Base-by-base conservation (phyloP, 2,888 invertebrate species). In the Halictus ligatus region DNA sequence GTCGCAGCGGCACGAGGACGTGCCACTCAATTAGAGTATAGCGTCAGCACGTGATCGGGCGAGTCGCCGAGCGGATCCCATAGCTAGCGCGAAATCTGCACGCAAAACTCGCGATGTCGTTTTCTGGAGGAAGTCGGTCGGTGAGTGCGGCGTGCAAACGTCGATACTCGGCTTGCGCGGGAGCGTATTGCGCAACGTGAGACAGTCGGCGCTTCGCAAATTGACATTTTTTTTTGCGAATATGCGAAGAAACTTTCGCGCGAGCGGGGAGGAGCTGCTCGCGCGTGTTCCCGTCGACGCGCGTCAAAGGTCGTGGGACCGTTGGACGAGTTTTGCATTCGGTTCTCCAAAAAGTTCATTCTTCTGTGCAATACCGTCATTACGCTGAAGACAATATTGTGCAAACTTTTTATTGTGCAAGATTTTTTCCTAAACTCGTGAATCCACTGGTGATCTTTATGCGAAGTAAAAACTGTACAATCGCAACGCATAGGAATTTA, bases 231-330 rank as follows among this genome's bases (percentile, higher is more conserved):
- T 81, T 89, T 83, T 83, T 81, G 80, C 73, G 81, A 80, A 78
- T n/a, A 60, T 12, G 40, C 35, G 10, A 21, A 21, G 18, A 64
- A 73, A 43, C 50, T 83, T 80, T 80, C 77, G 75, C 67, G 80
- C 80, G 64, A 73, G 54, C 74, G 43, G 21, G 64, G 48, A 64
- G 29, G 13, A 7, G 29, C 15, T 6, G 25, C 60, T 5, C 15
- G 25, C 15, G 64, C 7, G 18, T 25, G 48, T 50, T 64, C 29
- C 40, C 15, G 64, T 15, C 13, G 64, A 69, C 71, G 74, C 29
- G 74, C 73, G 71, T 69, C 83, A 89, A 89, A 91, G 88, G 86
- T 92, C 91, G 87, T 88, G 87, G 79, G 90, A 89, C 79, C 80
- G 50, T 21, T 13, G 29, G 21, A 21, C 21, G 15, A 21, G 67